phyloP scores from a whole-genome alignment of 1,140 invertebrate genomes.

The Liolophura sinensis region DNA sequence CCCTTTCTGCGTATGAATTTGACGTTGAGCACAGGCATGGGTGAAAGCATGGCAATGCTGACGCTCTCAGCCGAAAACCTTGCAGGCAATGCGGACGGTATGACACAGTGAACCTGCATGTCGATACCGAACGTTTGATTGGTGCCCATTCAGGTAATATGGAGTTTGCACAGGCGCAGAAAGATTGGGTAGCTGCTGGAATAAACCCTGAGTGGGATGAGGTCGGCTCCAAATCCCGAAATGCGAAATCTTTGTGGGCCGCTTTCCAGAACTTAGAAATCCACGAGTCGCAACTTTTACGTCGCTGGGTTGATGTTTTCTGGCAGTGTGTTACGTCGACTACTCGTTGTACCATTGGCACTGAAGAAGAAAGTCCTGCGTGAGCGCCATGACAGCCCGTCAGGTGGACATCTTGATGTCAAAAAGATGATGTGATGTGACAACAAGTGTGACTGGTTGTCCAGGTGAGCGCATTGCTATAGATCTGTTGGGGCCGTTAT shows the following conservation, averaged over 20 bases:
- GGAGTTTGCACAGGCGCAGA: neutral
- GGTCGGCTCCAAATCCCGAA: neutral
- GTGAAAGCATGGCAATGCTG: conserved; percentile 1
- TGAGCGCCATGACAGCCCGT: conserved; percentile 8
- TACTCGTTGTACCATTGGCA: neutral
- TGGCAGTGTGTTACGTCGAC: neutral
- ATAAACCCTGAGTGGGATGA: too few species aligned
- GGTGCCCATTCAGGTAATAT: neutral
- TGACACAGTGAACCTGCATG: too few species aligned
- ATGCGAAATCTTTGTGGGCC: conserved; percentile 8
- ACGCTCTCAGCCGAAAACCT: neutral
- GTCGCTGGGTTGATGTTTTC: neutral
- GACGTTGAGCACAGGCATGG: conserved; percentile 2
- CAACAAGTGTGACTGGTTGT: conserved; percentile 16
- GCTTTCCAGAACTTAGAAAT: conserved; percentile 6
- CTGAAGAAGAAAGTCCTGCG: conserved; percentile 8
- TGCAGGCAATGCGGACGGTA: too few species aligned
- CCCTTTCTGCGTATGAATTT: conserved; percentile 21
- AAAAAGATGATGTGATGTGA: conserved; percentile 21
- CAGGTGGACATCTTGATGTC: conserved; percentile 14
- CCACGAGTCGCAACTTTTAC: neutral
- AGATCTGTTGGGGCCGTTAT: conserved; percentile 22
- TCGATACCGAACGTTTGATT: neutral
- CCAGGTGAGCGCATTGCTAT: neutral
- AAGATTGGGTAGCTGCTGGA: too few species aligned